Conservation (phyloP, 2,113 vertebrate genomes). For the Calyptommatus sinebrachiatus region DNA sequence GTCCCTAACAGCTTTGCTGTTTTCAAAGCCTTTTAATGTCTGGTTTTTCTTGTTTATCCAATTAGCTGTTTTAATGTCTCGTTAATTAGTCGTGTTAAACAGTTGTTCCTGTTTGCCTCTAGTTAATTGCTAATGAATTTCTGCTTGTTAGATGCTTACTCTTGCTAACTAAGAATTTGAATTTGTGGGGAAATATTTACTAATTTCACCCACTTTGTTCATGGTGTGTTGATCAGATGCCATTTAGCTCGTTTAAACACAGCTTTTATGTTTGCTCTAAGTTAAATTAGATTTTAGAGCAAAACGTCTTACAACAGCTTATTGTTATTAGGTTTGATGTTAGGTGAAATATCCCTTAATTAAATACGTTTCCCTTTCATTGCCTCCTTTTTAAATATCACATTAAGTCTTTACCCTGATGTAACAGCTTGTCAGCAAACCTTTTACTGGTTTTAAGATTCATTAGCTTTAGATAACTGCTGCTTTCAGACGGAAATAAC, state of each 20-base stretch:
- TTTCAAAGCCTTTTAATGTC: background rate
- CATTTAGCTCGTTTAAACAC: background rate
- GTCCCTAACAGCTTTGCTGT: too few species aligned
- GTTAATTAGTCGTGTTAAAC: background rate
- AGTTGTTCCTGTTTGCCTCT: background rate
- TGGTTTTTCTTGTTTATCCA: too few species aligned
- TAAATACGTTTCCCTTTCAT: background rate
- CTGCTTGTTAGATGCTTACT: background rate
- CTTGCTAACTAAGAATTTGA: too few species aligned
- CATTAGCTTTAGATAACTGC: background rate
- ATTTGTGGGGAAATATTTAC: background rate
- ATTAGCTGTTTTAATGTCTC: background rate
- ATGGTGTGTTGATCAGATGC: background rate
- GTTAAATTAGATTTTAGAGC: background rate
- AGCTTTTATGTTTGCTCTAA: background rate
- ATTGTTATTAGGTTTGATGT: background rate
- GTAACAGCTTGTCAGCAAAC: background rate
- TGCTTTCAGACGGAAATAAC: background rate
- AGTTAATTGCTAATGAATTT: background rate
- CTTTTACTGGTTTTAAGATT: background rate
- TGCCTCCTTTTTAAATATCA: background rate
- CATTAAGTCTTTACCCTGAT: background rate
- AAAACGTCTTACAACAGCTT: background rate
- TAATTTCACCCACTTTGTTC: background rate
- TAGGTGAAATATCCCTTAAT: background rate